phyloP scores from a whole-genome alignment of 1,140 invertebrate species.

The Oncopodura yosiiana region DNA sequence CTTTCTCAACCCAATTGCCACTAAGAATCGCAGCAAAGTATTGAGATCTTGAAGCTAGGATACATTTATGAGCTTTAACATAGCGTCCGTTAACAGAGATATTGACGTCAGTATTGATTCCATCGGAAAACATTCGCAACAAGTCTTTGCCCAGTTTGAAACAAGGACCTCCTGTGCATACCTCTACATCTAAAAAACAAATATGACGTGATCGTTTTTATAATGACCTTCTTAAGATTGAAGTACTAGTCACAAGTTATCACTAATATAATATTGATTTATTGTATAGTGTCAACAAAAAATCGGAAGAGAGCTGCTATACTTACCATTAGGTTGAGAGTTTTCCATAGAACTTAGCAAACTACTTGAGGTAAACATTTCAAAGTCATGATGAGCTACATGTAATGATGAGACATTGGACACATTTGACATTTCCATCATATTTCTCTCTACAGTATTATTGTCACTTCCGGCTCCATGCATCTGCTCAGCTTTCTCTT shows the following conservation, averaged over 20 bases:
- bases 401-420: conserved; percentile 30
- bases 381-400: conserved; percentile 26
- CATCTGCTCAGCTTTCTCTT: background rate
- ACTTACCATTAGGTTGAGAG: conserved; percentile 17
- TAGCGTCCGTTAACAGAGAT: conserved; percentile 58
- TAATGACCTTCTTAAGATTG: background rate
- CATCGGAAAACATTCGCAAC: conserved; percentile 76
- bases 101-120: conserved; percentile 69
- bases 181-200: conserved; percentile 17
- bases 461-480: background rate
- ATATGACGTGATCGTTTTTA: background rate
- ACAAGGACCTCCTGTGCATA: conserved; percentile 42
- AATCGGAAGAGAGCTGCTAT: background rate
- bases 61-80: conserved; percentile 80
- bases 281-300: background rate
- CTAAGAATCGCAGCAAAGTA: conserved; percentile 83
- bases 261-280: background rate
- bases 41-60: conserved; percentile 74
- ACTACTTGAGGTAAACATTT: conserved; percentile 23
- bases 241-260: background rate
- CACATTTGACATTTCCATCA: conserved; percentile 10
- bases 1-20: conserved; percentile 67
- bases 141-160: conserved; percentile 71
- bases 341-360: conserved; percentile 32
- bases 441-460: background rate